phyloP scores from a whole-genome alignment of 2,113 vertebrate genomes.

The Passer domesticus region DNA sequence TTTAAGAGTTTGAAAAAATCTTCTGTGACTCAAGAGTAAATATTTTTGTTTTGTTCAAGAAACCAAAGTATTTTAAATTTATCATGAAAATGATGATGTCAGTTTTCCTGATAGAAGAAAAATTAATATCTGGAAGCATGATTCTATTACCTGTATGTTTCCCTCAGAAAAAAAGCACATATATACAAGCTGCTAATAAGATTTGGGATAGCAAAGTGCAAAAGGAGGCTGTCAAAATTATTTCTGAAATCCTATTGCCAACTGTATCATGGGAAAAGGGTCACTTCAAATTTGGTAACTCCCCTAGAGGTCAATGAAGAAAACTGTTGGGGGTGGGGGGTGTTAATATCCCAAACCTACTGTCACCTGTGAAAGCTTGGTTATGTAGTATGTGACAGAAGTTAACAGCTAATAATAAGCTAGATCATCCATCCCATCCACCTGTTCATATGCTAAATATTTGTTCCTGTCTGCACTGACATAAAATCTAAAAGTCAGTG shows the following conservation, averaged over 20 bases:
- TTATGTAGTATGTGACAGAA: not conserved
- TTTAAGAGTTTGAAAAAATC: not conserved
- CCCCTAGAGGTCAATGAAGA: not conserved
- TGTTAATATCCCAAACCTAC: not conserved
- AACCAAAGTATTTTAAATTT: not conserved
- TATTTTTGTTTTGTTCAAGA: not conserved
- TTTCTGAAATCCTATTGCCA: not conserved
- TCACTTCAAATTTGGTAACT: not conserved
- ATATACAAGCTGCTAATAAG: not conserved
- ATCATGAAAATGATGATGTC: not conserved
- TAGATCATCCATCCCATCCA: not conserved
- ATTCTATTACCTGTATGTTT: not conserved
- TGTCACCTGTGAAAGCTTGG: not conserved
- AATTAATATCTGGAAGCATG: not conserved
- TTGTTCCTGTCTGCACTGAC: not conserved
- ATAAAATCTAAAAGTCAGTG: not conserved
- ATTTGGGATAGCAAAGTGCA: not conserved
- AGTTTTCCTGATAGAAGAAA: not conserved
- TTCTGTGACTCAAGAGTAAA: not conserved
- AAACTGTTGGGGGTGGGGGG: accelerated
- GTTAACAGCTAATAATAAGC: not conserved
- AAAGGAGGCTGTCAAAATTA: not conserved
- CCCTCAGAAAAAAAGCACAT: not conserved
- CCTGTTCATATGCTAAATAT: not conserved
- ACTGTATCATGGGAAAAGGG: not conserved